Base-by-base conservation (phyloP, 2,888 invertebrate genomes). In the Pterostichus niger region DNA sequence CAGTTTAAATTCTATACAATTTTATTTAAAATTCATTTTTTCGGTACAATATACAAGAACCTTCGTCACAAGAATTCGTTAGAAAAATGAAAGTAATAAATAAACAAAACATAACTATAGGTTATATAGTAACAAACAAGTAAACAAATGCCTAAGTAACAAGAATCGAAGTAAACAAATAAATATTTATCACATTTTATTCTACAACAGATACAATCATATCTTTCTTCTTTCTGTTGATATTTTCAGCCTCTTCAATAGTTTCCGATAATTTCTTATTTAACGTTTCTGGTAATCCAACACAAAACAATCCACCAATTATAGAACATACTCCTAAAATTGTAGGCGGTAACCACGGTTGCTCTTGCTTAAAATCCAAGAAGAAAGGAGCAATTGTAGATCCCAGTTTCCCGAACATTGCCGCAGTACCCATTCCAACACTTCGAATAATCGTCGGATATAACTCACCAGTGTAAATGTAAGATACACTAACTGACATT, bases 361-460 rank as follows among this genome's bases (percentile, higher is more conserved):
- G 11, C 0, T 89, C 87, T 78, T 90, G 89, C 0, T 93, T 90
- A 46, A 90, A 88, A 17, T 90, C 91, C 9, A 0, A 94, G 0
- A 97, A 93, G 86, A 95, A 96, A 0, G 97, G 97, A 0, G 97
- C 96, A 3, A 94, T 86, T 92, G 97, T 96, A 0, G 97, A 96
- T 6, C 98, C 98, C 83, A 97, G 90, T 86, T 97, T 93, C 0
- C 97, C 97, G 84, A 95, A 93, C 91, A 96, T 95, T 0, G 97
- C 97, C 31, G 96, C 94, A 2, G 95, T 91, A 0, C 98, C 98
- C 82, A 98, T 94, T 0, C 96, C 97, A 54, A 95, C 94, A 87
- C 97, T 97, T 31, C 98, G 92, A 0, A 97, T 94, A 1, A 97
- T 95, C 0, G 98, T 98, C 0, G 98, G 98, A 88, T 96, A 97